Base-by-base conservation (phyloP, 1,140 invertebrate species). In the Drosophila virilis region DNA sequence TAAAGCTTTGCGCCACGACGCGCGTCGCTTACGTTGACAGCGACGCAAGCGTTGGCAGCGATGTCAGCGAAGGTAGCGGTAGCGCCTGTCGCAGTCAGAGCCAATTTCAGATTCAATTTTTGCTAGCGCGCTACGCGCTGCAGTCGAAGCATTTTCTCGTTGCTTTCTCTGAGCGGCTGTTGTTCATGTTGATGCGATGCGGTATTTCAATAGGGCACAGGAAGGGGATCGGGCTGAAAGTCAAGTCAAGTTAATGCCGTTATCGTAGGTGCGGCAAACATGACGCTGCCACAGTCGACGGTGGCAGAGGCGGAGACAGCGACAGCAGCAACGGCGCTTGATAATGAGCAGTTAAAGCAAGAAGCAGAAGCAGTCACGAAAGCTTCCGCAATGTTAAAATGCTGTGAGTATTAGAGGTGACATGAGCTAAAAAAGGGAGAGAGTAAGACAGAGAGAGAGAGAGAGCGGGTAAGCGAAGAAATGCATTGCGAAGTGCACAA, bases 211-310 rank as follows among this genome's bases (percentile, higher is more conserved):
- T 55, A 43, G 54, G 50, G 57, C 54, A 42, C 8, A 61, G 64
- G 57, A 40, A 8, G 50, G 37, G 32, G 38, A 17, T 40, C 33
- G 61, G 72, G 65, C 52, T 69, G 65, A 70, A 75, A 72, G 78
- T 55, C 70, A 79, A 78, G 74, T 75, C 82, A 70, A 70, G 69
- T 89, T 80, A 83, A 77, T 86, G 80, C 83, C 83, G 83, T 86
- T 86, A 88, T 86, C 83, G 83, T 86, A 86, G 83, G 83, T 86
- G 83, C 83, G 83, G 83, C 83, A 88, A 85, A 82, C 79, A 89
- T 73, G 65, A 65, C 78, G 60, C 66, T 75, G 78, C 78, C 75
- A 65, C 61, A 58, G 55, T 62, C 76, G 57, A 62, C 58, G 61
- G 48, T 43, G 35, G 51, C 59, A 51, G 51, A 22, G 50, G 38